Evolutionary conservation across 92 coral and sea anemone genomes (phyloP).

Genomic region (Epizoanthus stellaris): DNA sequence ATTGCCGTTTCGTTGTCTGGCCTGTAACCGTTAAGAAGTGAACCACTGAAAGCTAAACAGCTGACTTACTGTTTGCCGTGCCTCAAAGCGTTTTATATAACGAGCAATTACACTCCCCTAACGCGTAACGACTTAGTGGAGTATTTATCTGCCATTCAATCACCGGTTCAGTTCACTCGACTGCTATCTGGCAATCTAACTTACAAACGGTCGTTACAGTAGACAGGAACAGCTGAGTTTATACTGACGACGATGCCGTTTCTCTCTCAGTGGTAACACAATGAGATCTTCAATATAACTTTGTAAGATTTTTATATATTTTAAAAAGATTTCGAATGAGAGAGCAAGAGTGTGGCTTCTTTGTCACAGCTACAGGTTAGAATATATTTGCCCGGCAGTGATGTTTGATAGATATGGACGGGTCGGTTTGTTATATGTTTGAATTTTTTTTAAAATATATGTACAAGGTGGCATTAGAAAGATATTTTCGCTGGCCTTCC

Average conservation of each 20-base stretch:
- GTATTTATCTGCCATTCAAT: constrained; percentile 15
- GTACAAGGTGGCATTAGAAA: no score
- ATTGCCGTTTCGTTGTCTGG: not conserved
- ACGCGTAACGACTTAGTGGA: constrained; percentile 25
- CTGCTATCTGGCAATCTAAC: constrained; percentile 8
- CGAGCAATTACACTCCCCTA: constrained; percentile 36
- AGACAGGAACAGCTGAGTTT: constrained; percentile 10
- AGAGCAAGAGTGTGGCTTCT: no score
- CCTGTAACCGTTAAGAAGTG: not conserved
- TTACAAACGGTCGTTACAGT: constrained; percentile 2
- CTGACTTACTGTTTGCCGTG: not conserved
- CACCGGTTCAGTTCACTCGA: constrained; percentile 6
- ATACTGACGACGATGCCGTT: not conserved
- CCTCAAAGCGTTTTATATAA: constrained; percentile 9
- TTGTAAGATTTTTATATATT: not conserved
- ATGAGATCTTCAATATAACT: not conserved
- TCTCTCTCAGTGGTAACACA: no score
- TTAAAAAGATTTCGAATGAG: no score
- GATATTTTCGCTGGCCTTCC: not conserved
- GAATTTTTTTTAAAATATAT: no score
- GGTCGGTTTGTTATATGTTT: no score
- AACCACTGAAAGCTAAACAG: not conserved
- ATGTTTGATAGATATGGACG: no score
- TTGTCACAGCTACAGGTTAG: no score
- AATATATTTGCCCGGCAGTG: no score